These are phyloP conservation scores for Actinernus sp. DNA, from an alignment of 92 coral and sea anemone genomes.

Conservation along the genomic window DNA sequence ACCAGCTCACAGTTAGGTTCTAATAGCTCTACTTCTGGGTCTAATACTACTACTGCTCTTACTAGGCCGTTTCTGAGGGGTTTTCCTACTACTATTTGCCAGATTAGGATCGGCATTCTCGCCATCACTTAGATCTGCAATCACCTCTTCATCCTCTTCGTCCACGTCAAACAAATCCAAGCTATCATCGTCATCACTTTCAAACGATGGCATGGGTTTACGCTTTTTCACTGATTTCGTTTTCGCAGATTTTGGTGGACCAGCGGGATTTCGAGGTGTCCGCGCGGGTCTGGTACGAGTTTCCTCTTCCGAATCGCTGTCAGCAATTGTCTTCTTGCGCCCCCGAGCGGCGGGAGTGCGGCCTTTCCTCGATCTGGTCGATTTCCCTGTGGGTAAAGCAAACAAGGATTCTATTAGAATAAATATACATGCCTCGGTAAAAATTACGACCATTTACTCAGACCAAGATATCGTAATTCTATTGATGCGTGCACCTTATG, in stretches of 20 bases:
- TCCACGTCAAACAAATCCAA: conserved; percentile 81
- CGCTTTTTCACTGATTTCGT: conserved; percentile 64
- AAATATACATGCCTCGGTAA: no score
- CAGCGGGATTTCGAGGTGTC: conserved; percentile 83
- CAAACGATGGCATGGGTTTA: conserved; percentile 67
- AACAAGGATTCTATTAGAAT: no score
- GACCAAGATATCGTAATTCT: no score
- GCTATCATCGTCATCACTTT: conserved; percentile 79
- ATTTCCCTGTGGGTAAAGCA: conserved; percentile 69
- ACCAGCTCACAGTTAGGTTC: conserved; percentile 1
- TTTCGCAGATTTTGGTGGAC: conserved; percentile 71
- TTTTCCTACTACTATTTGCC: conserved; percentile 6
- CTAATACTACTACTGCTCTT: not conserved
- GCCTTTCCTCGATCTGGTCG: conserved; percentile 68
- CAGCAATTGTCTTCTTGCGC: conserved; percentile 55
- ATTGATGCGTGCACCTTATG: no score
- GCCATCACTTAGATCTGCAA: conserved; percentile 43
- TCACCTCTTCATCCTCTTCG: conserved; percentile 36
- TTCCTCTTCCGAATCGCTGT: conserved; percentile 52
- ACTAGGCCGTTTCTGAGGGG: conserved; percentile 19
- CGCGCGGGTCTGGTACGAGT: conserved; percentile 48
- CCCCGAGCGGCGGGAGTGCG: conserved; percentile 78
- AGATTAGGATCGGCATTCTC: conserved; percentile 85
- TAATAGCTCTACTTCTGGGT: conserved; percentile 2
- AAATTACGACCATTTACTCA: no score